Base-by-base conservation (phyloP, 2,797 vertebrate species). In the Muscicapa striata region DNA sequence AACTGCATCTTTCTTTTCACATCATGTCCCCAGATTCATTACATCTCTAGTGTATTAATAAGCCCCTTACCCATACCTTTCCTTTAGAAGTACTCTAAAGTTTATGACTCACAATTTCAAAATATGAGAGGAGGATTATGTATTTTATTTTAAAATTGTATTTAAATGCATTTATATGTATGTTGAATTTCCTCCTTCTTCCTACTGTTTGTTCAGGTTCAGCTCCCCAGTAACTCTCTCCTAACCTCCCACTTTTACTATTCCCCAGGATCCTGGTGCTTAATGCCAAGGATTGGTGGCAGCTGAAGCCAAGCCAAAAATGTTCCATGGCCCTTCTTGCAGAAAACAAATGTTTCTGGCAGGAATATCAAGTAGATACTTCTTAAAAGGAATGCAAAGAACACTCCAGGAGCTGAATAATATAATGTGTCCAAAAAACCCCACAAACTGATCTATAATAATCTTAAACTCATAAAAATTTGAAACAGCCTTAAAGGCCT, bases 91-190 rank as follows among this genome's bases (percentile, higher is more conserved):
- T 20, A 43, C 6, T 22, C 10, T n/a, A 62, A 79, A 63, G 2
- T 7, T 61, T 69, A 66, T 43, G 7, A 57, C 4, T 86, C 20
- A 63, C 6, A 68, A 49, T 57, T 74, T 41, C 70, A 75, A 75
- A 85, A 70, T 18, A 32, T 14, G 14, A 26, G 17, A 30, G 18
- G 1, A 8, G 10, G 26, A 34, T 29, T 29, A 49, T 45, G 9
- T n/a, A 8, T 40, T 92, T 92, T 51, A 48, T 38, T 76, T 7
- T 14, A 1, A 72, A 61, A 75, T 27, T 64, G 2, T 19, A 55
- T 30, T 32, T 0, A 8, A 34, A 72, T 11, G 27, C 27, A 5
- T 11, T 3, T 13, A 4, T 15, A 24, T 13, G 0, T 29, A 21
- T 77, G 10, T 32, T 49, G 11, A 68, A 62, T 32, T 73, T 73